Conservation (phyloP, 2,797 vertebrate genomes). For the Lepilemur ruficaudatus region DNA sequence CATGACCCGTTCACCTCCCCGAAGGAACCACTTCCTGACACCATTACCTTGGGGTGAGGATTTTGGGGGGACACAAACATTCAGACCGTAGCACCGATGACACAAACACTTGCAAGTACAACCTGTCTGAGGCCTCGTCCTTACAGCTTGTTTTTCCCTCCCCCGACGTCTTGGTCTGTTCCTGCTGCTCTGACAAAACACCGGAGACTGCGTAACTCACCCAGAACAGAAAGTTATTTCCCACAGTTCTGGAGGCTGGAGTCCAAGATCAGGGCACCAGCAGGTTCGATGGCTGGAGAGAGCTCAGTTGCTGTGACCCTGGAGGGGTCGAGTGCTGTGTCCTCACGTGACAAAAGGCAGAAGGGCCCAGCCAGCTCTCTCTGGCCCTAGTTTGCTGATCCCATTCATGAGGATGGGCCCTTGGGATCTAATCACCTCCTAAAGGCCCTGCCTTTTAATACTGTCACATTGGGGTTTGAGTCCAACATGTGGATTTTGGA, state of each 20-base stretch:
- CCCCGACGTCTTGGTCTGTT: fast-evolving
- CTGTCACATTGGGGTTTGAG: fast-evolving
- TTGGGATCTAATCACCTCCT: too few species aligned
- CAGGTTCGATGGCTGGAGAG: too few species aligned
- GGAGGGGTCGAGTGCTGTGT: neutral
- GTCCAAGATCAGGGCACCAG: too few species aligned
- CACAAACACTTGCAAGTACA: fast-evolving
- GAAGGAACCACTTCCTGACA: neutral
- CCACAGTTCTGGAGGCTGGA: neutral
- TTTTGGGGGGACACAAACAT: neutral
- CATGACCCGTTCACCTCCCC: neutral
- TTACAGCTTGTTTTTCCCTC: fast-evolving
- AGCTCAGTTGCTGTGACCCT: too few species aligned
- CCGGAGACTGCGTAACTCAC: neutral
- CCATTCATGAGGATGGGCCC: neutral
- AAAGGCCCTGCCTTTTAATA: neutral
- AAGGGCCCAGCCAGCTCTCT: neutral
- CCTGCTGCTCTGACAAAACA: neutral
- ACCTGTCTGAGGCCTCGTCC: fast-evolving
- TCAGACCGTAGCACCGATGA: neutral
- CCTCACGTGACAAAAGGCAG: neutral
- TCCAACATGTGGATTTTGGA: neutral
- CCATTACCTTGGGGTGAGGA: neutral
- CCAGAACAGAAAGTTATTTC: neutral
- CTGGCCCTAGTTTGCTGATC: fast-evolving